These are phyloP conservation scores for Melieria crassipennis DNA, from an alignment of 2,888 invertebrate species.

Conservation along the genomic window DNA sequence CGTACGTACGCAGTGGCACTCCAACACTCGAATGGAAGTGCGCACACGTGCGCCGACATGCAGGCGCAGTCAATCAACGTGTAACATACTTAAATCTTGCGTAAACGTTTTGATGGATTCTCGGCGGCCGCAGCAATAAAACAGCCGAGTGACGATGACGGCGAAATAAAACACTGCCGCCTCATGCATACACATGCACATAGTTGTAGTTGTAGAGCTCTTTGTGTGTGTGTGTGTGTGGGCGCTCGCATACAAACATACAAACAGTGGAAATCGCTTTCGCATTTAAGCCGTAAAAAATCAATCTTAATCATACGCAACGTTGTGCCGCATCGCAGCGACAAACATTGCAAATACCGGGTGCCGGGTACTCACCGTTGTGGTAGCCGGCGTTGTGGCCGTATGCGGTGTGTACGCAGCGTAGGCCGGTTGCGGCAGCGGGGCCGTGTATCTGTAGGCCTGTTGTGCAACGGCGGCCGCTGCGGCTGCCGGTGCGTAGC, in stretches of 20 bases:
- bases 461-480: conserved; percentile 63
- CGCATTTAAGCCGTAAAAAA: background rate
- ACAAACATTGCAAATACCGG: no score
- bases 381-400: conserved; percentile 63
- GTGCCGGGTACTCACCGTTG: conserved; percentile 60
- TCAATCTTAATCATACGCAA: conserved; percentile 5
- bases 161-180: background rate
- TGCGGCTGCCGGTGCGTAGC: conserved; percentile 64
- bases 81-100: background rate
- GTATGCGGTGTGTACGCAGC: conserved; percentile 66
- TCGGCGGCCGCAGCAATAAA: background rate
- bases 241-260: background rate
- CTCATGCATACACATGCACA: background rate
- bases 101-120: background rate
- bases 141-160: background rate
- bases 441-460: conserved; percentile 66
- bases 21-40: background rate
- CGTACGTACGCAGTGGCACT: background rate
- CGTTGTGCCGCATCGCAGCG: background rate
- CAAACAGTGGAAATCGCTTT: background rate
- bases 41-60: background rate
- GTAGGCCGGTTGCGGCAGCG: conserved; percentile 66
- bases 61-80: no score
- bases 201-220: background rate
- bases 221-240: background rate